A percentile compares a stretch with the other conserved stretches of the same genome.
Conservation (phyloP, 2,888 invertebrate species). For the Drosophila mercatorum region DNA sequence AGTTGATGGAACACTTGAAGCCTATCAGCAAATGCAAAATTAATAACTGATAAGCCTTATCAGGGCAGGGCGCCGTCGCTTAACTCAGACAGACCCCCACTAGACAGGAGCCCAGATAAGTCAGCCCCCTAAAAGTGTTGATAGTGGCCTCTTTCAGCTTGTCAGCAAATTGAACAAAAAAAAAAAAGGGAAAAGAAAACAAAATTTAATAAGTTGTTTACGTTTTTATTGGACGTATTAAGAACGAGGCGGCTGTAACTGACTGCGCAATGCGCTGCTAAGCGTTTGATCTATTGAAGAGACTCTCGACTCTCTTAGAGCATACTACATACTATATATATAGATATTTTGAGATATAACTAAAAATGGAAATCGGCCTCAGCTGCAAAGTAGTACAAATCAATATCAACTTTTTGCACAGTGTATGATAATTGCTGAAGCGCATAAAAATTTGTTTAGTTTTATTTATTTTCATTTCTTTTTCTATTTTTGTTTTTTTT, state of each 20-base stretch:
- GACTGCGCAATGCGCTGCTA: background rate
- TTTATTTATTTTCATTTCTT: background rate
- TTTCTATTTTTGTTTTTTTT: background rate
- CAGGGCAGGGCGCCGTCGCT: slow-evolving; percentile 12
- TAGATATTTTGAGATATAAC: no score
- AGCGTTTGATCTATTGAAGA: no score
- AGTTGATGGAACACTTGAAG: slow-evolving; percentile 51
- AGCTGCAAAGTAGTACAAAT: background rate
- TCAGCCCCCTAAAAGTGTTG: slow-evolving; percentile 8
- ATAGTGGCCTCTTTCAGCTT: slow-evolving; percentile 27
- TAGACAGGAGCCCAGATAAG: slow-evolving; percentile 54
- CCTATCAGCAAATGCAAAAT: slow-evolving; percentile 45
- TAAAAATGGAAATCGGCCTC: background rate
- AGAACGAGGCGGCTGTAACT: background rate
- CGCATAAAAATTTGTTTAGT: background rate
- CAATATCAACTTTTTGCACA: background rate
- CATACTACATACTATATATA: no score
- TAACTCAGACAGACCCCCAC: slow-evolving; percentile 60
- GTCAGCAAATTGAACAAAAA: slow-evolving; percentile 25
- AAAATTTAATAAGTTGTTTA: slow-evolving; percentile 11
- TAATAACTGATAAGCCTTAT: slow-evolving; percentile 54
- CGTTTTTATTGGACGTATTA: slow-evolving; percentile 19
- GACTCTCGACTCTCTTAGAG: no score
- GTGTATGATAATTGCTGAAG: background rate
- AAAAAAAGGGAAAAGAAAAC: background rate